Evolutionary conservation across 2,888 invertebrate genomes (phyloP).

Genomic region (Caenorhabditis sp.): DNA sequence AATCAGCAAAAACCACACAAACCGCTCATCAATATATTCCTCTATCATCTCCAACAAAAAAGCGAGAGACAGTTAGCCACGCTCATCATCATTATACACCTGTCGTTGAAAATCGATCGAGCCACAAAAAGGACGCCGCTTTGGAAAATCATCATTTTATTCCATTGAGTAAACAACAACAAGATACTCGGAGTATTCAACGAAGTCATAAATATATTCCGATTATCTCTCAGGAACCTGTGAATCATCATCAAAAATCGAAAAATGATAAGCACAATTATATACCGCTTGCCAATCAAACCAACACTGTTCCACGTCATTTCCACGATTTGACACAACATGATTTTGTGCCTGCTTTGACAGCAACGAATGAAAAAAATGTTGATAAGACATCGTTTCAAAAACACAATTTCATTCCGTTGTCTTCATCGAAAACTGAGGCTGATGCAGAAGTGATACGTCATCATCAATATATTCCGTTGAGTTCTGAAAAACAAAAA

Average conservation of each 20-base stretch:
- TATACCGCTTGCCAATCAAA: slow-evolving; percentile 31
- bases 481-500: slow-evolving; percentile 14
- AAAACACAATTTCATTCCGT: slow-evolving; percentile 17
- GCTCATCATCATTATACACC: no score
- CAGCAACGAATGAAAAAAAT: slow-evolving; percentile 12
- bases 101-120: background rate
- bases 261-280: slow-evolving; percentile 16
- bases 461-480: slow-evolving; percentile 31
- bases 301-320: slow-evolving; percentile 26
- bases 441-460: background rate
- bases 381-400: slow-evolving; percentile 9
- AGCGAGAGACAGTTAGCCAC: no score
- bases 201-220: slow-evolving; percentile 21
- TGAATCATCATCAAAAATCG: slow-evolving; percentile 24
- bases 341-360: slow-evolving; percentile 36
- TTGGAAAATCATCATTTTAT: background rate
- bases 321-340: slow-evolving; percentile 22
- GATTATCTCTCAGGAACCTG: slow-evolving; percentile 6
- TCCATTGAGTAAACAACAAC: no score
- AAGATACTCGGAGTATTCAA: background rate
- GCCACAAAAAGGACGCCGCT: background rate
- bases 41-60: no score
- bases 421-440: slow-evolving; percentile 1
- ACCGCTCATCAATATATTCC: no score
- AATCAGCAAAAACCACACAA: no score